These are phyloP conservation scores for Psophia crepitans DNA, from an alignment of 2,113 vertebrate species.

Conservation along the genomic window DNA sequence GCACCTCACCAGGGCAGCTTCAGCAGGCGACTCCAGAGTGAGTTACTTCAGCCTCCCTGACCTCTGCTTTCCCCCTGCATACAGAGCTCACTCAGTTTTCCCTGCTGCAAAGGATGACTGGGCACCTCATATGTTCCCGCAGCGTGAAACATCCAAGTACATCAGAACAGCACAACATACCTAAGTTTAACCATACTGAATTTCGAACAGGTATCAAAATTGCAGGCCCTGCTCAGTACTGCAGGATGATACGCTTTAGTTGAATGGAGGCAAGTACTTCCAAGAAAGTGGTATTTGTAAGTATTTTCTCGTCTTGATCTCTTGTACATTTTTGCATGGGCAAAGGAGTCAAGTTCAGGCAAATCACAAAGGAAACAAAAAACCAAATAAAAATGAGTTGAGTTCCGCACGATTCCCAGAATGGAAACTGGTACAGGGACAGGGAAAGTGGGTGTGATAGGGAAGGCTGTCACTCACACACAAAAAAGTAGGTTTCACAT, in stretches of 20 bases:
- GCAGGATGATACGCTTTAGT: neutral
- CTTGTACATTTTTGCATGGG: neutral
- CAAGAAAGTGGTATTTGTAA: neutral
- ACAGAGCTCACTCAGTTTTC: neutral
- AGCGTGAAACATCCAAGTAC: neutral
- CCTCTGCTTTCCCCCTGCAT: fast-evolving
- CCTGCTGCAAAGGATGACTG: neutral
- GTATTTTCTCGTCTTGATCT: neutral
- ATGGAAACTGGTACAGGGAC: neutral
- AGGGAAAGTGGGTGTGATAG: neutral
- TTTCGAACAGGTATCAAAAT: neutral
- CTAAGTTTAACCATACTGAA: neutral
- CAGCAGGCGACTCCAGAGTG: neutral
- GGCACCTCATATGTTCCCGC: neutral
- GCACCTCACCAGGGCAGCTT: neutral
- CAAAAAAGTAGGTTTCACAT: neutral
- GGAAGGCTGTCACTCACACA: neutral
- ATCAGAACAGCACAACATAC: neutral
- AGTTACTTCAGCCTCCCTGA: neutral
- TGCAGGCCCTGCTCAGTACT: neutral
- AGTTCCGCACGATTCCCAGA: neutral
- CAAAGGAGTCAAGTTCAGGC: neutral
- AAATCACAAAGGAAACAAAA: neutral
- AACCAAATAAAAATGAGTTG: neutral
- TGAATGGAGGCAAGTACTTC: neutral